phyloP scores from a whole-genome alignment of 2,888 invertebrate genomes.

The Tortrix viridana region DNA sequence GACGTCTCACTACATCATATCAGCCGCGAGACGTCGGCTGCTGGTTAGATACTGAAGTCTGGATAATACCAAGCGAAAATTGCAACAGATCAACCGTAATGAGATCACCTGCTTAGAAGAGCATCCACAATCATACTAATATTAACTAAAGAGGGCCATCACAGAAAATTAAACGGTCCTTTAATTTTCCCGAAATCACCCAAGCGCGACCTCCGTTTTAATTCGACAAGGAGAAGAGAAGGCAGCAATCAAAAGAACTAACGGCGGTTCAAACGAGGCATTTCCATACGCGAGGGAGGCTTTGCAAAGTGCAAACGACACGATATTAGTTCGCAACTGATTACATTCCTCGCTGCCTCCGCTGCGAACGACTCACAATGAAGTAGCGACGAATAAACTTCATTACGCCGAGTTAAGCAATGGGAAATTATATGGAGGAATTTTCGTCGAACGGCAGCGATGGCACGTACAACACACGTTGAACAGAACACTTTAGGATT shows the following conservation, averaged over 20 bases:
- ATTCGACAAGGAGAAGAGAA: constrained; percentile 72
- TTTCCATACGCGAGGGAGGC: constrained; percentile 80
- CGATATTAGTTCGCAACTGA: constrained; percentile 82
- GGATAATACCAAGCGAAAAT: constrained; percentile 2
- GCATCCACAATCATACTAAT: constrained; percentile 75
- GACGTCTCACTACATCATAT: no score
- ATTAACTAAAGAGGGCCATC: constrained; percentile 71
- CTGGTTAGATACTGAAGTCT: background rate
- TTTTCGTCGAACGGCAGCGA: constrained; percentile 75
- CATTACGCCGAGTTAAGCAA: constrained; percentile 80
- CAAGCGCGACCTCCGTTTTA: constrained; percentile 75
- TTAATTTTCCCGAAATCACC: constrained; percentile 78
- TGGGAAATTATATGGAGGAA: constrained; percentile 82
- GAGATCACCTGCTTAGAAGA: constrained; percentile 46
- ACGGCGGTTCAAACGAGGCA: constrained; percentile 76
- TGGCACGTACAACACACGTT: constrained; percentile 55
- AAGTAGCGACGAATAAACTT: constrained; percentile 83
- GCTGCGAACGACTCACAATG: constrained; percentile 78
- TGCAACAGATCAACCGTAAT: constrained; percentile 17
- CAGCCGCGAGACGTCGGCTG: no score
- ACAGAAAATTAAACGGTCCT: constrained; percentile 75
- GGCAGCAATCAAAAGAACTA: constrained; percentile 82
- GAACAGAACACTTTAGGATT: constrained; percentile 64
- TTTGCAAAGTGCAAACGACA: constrained; percentile 70
- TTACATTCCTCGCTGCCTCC: constrained; percentile 78